Evolutionary conservation across 2,797 vertebrate species (phyloP).

Genomic region (Pangasius larnaudii): DNA sequence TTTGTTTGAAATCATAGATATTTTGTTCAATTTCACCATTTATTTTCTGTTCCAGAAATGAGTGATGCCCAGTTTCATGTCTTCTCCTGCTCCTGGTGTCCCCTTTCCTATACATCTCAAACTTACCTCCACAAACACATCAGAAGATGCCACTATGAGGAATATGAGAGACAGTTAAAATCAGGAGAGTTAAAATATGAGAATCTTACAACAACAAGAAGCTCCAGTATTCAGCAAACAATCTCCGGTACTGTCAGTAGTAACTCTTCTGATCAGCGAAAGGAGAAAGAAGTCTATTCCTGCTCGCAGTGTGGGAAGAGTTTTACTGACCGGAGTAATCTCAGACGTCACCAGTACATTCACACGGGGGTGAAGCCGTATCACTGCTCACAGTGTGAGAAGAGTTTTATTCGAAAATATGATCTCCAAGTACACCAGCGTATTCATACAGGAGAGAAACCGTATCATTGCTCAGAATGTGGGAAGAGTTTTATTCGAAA

Average conservation of each 20-base stretch:
- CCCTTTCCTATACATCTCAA: background rate
- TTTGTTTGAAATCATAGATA: background rate
- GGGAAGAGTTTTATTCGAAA: background rate
- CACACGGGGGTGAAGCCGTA: background rate
- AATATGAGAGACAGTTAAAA: background rate
- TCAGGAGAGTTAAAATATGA: background rate
- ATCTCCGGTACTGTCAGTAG: background rate
- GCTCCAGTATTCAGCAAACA: background rate
- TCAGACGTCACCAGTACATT: background rate
- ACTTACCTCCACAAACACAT: background rate
- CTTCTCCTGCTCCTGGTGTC: conserved; percentile 8
- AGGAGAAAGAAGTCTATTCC: background rate
- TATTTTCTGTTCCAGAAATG: background rate
- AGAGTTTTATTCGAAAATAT: background rate
- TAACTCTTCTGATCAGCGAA: background rate
- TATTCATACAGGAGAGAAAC: background rate
- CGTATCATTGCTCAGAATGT: background rate
- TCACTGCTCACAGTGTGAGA: background rate
- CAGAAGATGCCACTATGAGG: background rate
- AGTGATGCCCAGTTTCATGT: background rate
- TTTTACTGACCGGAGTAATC: background rate
- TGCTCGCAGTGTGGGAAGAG: background rate
- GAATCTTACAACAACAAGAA: background rate
- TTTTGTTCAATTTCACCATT: background rate
- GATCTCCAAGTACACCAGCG: background rate